Conservation (phyloP, 2,113 vertebrate genomes). For the Anarrhichthys ocellatus region DNA sequence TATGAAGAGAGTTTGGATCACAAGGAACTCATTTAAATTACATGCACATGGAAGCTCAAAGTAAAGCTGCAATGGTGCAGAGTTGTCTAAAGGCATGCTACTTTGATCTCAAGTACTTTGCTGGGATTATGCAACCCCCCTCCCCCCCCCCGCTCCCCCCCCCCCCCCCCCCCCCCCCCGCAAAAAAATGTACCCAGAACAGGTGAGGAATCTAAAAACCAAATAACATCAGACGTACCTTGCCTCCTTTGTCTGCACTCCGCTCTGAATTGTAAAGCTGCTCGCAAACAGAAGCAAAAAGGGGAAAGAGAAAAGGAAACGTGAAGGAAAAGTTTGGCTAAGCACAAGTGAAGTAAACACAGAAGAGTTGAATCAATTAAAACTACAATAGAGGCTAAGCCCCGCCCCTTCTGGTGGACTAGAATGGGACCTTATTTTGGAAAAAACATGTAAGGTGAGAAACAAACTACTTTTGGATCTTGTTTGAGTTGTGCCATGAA, state of each 20-base stretch:
- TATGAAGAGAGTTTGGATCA: constrained; percentile 3
- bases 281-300: constrained; percentile 42
- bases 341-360: constrained; percentile 22
- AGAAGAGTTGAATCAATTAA: not conserved
- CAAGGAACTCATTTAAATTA: constrained; percentile 1
- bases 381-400: not conserved
- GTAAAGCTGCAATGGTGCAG: not conserved
- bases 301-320: constrained; percentile 42
- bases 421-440: not conserved
- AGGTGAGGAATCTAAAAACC: constrained; percentile 4
- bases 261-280: constrained; percentile 80
- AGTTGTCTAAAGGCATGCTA: not conserved
- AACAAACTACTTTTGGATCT: not conserved
- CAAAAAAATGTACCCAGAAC: not conserved
- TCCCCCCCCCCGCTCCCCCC: too few species aligned
- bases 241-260: constrained; percentile 76
- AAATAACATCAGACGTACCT: constrained; percentile 70
- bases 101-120: not conserved
- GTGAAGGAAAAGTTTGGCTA: constrained; percentile 15
- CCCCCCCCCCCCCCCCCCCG: too few species aligned
- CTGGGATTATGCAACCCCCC: not conserved
- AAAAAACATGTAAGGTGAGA: not conserved
- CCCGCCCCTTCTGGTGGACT: not conserved
- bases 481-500: not conserved
- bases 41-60: not conserved